Conservation (phyloP, 1,140 invertebrate genomes). For the Zaprionus tsacasi region DNA sequence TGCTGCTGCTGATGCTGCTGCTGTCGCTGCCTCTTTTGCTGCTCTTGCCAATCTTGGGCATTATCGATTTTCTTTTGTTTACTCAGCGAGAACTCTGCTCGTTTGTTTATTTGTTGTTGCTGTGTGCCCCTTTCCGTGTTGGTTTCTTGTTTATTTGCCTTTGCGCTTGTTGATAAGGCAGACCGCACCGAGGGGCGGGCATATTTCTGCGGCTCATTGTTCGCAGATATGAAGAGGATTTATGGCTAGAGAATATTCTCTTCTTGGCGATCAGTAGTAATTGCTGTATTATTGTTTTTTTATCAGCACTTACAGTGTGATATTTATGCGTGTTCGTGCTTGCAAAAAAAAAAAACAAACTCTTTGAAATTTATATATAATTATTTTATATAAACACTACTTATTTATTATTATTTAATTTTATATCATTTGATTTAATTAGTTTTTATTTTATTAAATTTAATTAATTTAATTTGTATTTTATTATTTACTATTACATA, state of each 20-base stretch:
- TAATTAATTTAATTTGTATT: neutral
- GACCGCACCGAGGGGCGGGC: neutral
- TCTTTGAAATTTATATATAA: too few relatives aligned
- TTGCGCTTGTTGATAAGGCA: constrained; percentile 38
- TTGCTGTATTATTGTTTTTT: constrained; percentile 5
- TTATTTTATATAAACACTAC: neutral
- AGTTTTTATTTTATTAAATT: neutral
- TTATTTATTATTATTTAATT: neutral
- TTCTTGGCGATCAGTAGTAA: constrained; percentile 4
- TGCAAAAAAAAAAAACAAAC: too few relatives aligned
- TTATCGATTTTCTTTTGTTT: constrained; percentile 63
- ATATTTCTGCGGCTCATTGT: constrained; percentile 13
- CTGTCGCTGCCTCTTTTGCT: constrained; percentile 39
- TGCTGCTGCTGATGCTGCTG: constrained; percentile 34
- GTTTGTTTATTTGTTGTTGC: constrained; percentile 42
- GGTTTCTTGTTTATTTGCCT: constrained; percentile 51
- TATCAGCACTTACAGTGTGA: neutral
- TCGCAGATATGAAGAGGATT: constrained; percentile 42
- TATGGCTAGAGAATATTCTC: constrained; percentile 22
- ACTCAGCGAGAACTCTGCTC: constrained; percentile 25
- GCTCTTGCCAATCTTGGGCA: constrained; percentile 60
- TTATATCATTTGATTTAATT: too few relatives aligned
- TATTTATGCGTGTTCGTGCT: neutral
- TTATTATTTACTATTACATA: too few relatives aligned
- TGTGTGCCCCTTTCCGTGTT: constrained; percentile 39